A percentile compares a stretch with the other conserved stretches of the same genome.
Conservation (phyloP, 1,140 invertebrate species). For the Eurosta solidaginis region DNA sequence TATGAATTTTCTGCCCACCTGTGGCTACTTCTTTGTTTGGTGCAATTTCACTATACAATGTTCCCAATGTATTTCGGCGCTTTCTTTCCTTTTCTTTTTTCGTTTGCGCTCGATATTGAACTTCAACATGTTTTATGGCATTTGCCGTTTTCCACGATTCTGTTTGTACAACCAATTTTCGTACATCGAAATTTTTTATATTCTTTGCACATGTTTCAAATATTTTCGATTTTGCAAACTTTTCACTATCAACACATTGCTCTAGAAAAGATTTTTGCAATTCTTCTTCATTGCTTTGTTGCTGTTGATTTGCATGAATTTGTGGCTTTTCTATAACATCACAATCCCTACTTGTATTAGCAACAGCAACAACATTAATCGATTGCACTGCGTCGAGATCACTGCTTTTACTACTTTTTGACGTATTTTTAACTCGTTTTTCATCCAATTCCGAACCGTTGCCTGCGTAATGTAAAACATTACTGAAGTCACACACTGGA, state of each 20-base stretch:
- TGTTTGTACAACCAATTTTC: conserved; percentile 7
- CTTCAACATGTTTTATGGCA: conserved; percentile 23
- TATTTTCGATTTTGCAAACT: neutral
- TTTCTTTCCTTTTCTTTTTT: conserved; percentile 4
- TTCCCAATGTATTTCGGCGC: neutral
- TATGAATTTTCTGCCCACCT: conserved; percentile 23
- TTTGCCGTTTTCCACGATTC: conserved; percentile 23
- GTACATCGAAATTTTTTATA: neutral
- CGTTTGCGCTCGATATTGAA: conserved; percentile 5
- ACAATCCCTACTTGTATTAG: too few relatives aligned
- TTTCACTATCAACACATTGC: conserved; percentile 15
- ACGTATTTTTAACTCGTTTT: conserved; percentile 4
- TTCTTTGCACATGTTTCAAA: neutral
- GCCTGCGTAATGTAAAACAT: conserved; percentile 21
- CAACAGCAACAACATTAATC: conserved; percentile 10
- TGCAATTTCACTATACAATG: neutral
- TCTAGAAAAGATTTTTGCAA: neutral
- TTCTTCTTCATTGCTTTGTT: neutral
- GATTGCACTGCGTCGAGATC: neutral
- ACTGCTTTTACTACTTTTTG: neutral
- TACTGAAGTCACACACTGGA: conserved; percentile 20
- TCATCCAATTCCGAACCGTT: neutral
- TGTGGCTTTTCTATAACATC: neutral
- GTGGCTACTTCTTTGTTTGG: conserved; percentile 29
- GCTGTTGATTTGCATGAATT: neutral